Evolutionary conservation across 92 coral and sea anemone genomes (phyloP).

Genomic region (Phymanthus crucifer): DNA sequence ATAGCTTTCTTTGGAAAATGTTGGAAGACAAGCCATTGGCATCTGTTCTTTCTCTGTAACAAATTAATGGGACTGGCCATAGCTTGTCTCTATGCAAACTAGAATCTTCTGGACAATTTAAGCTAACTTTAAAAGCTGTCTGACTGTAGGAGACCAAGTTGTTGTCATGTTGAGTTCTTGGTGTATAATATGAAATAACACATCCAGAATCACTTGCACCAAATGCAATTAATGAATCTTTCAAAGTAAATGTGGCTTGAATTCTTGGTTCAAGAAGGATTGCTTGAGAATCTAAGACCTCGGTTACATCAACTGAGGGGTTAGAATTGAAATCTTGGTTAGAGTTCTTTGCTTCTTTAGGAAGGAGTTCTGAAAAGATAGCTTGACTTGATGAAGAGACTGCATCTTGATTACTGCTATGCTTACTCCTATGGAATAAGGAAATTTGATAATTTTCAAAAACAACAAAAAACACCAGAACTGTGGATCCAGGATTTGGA

Average conservation of each 20-base stretch:
- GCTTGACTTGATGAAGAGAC: slow-evolving; percentile 1
- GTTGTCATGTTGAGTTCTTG: not conserved
- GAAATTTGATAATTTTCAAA: too few relatives aligned
- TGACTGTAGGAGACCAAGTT: not conserved
- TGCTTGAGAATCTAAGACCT: not conserved
- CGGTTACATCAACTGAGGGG: slow-evolving; percentile 11
- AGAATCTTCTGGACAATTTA: not conserved
- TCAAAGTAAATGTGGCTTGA: not conserved
- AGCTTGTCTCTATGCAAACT: not conserved
- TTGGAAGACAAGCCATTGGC: not conserved
- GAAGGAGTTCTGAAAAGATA: slow-evolving; percentile 25
- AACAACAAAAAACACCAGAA: too few relatives aligned
- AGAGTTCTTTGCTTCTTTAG: not conserved
- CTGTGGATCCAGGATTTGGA: too few relatives aligned
- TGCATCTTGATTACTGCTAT: not conserved
- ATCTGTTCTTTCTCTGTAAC: not conserved
- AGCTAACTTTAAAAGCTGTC: not conserved
- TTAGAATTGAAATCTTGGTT: not conserved
- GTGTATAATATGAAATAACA: not conserved
- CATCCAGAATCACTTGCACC: not conserved
- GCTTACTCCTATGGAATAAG: not conserved
- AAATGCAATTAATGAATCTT: not conserved
- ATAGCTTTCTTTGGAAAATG: not conserved
- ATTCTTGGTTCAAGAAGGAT: slow-evolving; percentile 22
- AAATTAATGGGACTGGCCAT: slow-evolving; percentile 11